phyloP scores from a whole-genome alignment of 2,113 vertebrate species.

The Anhinga rufa region DNA sequence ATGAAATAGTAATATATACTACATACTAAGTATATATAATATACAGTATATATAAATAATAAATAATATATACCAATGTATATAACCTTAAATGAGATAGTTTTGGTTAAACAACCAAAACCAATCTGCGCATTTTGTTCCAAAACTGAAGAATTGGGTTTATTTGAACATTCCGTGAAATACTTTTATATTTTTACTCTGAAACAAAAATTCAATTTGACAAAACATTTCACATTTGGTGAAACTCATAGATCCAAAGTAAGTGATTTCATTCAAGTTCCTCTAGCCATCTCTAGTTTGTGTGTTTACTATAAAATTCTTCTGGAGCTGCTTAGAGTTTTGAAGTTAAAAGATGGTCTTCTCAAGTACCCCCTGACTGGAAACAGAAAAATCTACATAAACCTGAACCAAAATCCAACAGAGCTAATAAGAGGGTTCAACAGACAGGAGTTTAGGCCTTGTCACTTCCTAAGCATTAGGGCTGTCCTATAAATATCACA shows the following conservation, averaged over 20 bases:
- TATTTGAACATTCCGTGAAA: background rate
- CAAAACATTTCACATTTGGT: background rate
- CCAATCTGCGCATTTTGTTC: background rate
- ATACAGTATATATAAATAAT: background rate
- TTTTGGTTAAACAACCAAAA: background rate
- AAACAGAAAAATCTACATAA: background rate
- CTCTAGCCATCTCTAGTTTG: background rate
- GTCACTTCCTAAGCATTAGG: background rate
- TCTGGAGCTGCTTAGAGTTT: background rate
- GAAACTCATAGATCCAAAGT: background rate
- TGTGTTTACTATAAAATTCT: background rate
- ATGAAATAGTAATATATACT: background rate
- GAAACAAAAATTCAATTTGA: background rate
- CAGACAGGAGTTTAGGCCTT: background rate
- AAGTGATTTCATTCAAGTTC: background rate
- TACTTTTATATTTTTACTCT: background rate
- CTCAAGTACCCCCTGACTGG: background rate
- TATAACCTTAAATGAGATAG: background rate
- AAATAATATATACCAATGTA: background rate
- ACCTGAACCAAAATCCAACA: background rate
- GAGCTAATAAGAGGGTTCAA: background rate
- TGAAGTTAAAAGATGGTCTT: background rate
- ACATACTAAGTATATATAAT: background rate
- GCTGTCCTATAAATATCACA: background rate
- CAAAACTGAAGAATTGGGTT: background rate